These are phyloP conservation scores for Cirrhinus molitorella DNA, from an alignment of 2,797 vertebrate species.

Conservation along the genomic window DNA sequence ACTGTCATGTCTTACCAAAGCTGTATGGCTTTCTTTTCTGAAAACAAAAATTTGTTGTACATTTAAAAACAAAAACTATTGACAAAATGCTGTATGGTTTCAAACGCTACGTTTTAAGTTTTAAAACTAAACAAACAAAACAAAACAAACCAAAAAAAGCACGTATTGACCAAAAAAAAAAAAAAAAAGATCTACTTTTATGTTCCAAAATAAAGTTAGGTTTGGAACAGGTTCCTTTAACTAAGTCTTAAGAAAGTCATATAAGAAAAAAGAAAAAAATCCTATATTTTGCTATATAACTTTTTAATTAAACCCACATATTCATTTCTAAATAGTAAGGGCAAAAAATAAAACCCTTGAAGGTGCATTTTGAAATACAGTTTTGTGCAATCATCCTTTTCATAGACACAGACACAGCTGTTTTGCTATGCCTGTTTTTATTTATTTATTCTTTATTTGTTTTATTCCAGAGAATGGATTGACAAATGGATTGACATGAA, in stretches of 20 bases:
- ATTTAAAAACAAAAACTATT: background rate
- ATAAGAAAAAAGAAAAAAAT: too few relatives aligned
- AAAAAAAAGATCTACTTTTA: background rate
- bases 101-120: background rate
- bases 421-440: conserved; percentile 11
- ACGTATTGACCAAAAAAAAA: background rate
- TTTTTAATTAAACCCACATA: conserved; percentile 12
- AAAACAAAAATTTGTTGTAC: background rate
- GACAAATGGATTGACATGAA: conserved; percentile 41
- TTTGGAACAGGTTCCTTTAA: background rate
- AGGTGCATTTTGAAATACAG: conserved; percentile 11
- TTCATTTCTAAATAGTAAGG: conserved; percentile 28
- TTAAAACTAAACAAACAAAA: too few relatives aligned
- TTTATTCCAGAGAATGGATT: conserved; percentile 17
- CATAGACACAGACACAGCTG: conserved; percentile 30
- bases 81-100: background rate
- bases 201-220: background rate
- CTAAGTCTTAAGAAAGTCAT: background rate
- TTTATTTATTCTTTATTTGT: conserved; percentile 26
- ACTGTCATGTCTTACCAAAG: background rate
- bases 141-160: too few relatives aligned
- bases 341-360: conserved; percentile 14
- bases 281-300: too few relatives aligned
- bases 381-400: conserved; percentile 44
- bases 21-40: background rate